Base-by-base conservation (phyloP, 2,888 invertebrate genomes). In the Hyposoter didymator region DNA sequence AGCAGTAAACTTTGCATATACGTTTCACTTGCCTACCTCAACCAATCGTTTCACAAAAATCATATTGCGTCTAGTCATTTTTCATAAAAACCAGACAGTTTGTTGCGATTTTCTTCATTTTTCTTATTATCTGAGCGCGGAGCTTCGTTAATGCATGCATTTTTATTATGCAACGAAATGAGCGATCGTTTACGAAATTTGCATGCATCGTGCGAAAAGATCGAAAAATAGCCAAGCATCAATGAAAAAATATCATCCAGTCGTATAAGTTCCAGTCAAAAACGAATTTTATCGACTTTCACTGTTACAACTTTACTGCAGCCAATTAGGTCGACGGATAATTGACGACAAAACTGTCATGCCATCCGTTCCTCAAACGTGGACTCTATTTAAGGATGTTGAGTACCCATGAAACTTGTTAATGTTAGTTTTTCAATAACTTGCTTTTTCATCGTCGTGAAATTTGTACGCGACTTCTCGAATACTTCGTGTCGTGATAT, bases 11-110 rank as follows among this genome's bases (percentile, higher is more conserved):
- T 62, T 45, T 10, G 10, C 49, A 22, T 32, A 22, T 32, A 49
- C 32, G n/a, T 78, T 62, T 47, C 70, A 17, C 19, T 78, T 22
- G 39, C 47, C 32, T 70, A 47, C 78, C 69, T 62, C 47, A 67
- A 78, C 75, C 47, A 14, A 22, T 43, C 22, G 35, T 64, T 14
- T 22, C 32, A 5, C 28, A 35, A 52, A 67, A 67, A 39, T 39
- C 14, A 6, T n/a, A n/a, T 76, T 76, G 4, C 22, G 28, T 5
- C 55, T 12, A 55, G 22, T 28, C 0, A 28, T 12, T 55, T 22
- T 28, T 0, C 55, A 12, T 22, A 12, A 55, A 22, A 22, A 22
- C 4, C 12, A 12, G 4, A 10, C 12, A 10, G 4, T 43, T 67
- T 14, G 2, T 67, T 19, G 5, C 6, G 6, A 14, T 5, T 14